These are phyloP conservation scores for Gerris lacustris DNA, from an alignment of 2,888 invertebrate species.

Conservation along the genomic window DNA sequence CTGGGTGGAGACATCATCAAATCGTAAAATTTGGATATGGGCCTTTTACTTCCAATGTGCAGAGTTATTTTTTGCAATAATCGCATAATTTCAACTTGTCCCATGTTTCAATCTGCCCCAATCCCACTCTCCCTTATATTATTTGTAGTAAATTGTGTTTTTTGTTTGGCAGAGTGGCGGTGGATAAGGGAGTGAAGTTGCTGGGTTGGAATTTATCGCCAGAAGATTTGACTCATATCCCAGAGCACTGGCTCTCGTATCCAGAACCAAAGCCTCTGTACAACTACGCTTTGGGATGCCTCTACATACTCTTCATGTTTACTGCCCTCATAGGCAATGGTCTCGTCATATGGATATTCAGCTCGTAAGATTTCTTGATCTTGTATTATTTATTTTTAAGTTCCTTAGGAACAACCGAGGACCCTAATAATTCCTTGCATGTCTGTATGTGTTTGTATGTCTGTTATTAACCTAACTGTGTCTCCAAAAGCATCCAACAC, in stretches of 20 bases:
- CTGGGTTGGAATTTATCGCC: constrained; percentile 57
- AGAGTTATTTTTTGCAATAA: no score
- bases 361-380: constrained; percentile 46
- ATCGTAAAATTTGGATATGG: no score
- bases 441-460: no score
- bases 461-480: no score
- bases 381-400: neutral
- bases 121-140: no score
- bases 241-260: constrained; percentile 64
- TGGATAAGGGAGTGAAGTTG: constrained; percentile 14
- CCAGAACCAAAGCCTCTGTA: constrained; percentile 69
- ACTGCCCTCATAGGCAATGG: constrained; percentile 68
- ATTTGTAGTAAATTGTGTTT: neutral
- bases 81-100: no score
- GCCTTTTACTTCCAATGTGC: no score
- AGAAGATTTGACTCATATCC: constrained; percentile 61
- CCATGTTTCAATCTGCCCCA: no score
- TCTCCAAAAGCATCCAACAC: no score
- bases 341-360: constrained; percentile 72
- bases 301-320: constrained; percentile 62
- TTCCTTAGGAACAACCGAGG: no score
- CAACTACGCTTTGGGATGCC: constrained; percentile 63
- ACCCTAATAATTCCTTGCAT: no score
- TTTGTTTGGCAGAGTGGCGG: constrained; percentile 18
- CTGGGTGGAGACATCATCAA: no score